phyloP scores from a whole-genome alignment of 1,140 invertebrate species.

The Drosophila subobscura region DNA sequence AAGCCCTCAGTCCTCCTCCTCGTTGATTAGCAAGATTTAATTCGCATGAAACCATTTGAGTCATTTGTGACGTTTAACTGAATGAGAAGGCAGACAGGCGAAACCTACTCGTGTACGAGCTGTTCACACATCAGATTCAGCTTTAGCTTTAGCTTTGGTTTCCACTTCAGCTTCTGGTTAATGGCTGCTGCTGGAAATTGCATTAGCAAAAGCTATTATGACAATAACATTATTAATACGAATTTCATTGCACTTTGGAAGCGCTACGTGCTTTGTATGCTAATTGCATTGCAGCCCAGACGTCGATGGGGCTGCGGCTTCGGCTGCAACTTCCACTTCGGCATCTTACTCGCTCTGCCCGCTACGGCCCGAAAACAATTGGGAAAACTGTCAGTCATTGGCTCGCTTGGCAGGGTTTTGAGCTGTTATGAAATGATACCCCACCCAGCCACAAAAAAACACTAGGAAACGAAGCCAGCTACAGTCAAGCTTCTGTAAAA shows the following conservation, averaged over 20 bases:
- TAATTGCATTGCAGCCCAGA: constrained; percentile 51
- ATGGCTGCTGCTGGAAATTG: constrained; percentile 41
- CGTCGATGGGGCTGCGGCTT: constrained; percentile 5
- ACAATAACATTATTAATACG: constrained; percentile 62
- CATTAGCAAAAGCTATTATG: constrained; percentile 35
- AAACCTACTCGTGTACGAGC: too few relatives aligned
- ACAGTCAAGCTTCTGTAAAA: neutral
- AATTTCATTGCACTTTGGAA: constrained; percentile 64
- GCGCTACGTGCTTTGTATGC: constrained; percentile 73
- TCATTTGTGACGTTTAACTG: constrained; percentile 27
- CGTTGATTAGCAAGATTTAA: constrained; percentile 24
- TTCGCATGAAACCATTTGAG: constrained; percentile 44
- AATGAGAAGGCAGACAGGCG: neutral
- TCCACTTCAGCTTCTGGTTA: constrained; percentile 35
- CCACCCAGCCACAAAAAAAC: constrained; percentile 13
- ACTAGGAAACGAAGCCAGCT: constrained; percentile 19
- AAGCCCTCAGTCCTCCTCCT: constrained; percentile 1
- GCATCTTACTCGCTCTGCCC: constrained; percentile 24
- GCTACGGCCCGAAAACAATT: constrained; percentile 42
- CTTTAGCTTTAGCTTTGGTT: neutral
- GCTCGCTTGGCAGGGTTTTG: constrained; percentile 6
- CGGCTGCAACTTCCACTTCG: neutral
- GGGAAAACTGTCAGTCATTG: constrained; percentile 58
- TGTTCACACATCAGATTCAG: too few relatives aligned
- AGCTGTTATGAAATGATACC: neutral